A percentile compares a stretch with the other conserved stretches of the same genome.
These are phyloP conservation scores for Agrochola circellaris DNA, from an alignment of 2,888 invertebrate genomes.

Conservation along the genomic window DNA sequence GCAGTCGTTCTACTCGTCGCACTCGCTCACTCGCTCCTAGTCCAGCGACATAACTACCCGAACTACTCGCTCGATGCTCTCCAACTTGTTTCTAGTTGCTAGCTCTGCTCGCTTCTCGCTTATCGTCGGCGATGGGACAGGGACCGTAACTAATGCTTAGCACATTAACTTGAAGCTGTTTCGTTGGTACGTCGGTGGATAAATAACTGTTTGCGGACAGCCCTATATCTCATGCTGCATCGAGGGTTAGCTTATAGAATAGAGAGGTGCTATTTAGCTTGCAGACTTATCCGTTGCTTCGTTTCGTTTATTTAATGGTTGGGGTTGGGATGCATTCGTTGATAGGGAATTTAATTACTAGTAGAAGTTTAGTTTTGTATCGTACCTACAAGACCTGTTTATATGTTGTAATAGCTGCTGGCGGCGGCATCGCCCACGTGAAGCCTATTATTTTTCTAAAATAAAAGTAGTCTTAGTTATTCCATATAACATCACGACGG, in stretches of 20 bases:
- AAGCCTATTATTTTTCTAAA: too few relatives aligned
- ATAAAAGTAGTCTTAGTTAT: too few relatives aligned
- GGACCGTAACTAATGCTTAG: conserved; percentile 67
- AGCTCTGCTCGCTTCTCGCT: neutral
- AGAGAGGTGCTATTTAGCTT: conserved; percentile 41
- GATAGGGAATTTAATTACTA: conserved; percentile 39
- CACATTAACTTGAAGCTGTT: conserved; percentile 67
- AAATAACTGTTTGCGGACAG: conserved; percentile 65
- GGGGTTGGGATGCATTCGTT: conserved; percentile 12
- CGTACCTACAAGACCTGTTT: neutral
- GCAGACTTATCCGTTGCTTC: conserved; percentile 18
- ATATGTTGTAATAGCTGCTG: neutral
- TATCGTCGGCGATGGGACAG: neutral
- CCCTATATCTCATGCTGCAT: conserved; percentile 63
- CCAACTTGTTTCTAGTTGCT: neutral
- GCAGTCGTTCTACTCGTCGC: neutral
- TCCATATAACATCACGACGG: too few relatives aligned
- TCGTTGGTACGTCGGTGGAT: conserved; percentile 58
- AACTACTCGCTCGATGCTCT: neutral
- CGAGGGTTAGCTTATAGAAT: conserved; percentile 55
- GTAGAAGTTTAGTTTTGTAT: neutral
- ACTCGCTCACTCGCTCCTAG: neutral
- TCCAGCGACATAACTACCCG: neutral
- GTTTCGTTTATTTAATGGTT: conserved; percentile 17
- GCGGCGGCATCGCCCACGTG: too few relatives aligned